Evolutionary conservation across 2,113 vertebrate species (phyloP), one percentile per base, ranked within the genome.

Genomic region (Onychostruthus taczanowskii): DNA sequence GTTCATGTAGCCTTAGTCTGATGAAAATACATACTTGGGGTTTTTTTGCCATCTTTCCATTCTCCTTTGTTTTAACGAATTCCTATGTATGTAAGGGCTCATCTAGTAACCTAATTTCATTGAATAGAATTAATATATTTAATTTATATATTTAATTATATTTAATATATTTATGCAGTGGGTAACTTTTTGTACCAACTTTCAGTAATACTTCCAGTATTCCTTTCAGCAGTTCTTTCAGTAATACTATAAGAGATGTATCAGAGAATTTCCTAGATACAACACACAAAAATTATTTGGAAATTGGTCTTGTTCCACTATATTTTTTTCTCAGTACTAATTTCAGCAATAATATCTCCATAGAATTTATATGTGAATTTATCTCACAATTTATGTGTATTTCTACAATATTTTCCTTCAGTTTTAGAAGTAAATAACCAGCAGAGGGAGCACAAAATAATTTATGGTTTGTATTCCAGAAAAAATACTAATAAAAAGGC

Each of bases 381-480:
- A 33, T 56, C 53, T 56, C 24, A 24, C n/a, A 87, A 35, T 64
- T 83, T 59, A 15, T 75, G 8, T 81, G 1, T 43, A 21, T 55
- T 83, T 70, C 22, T 88, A 9, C 58, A 68, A 17, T 22, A 35
- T 20, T 75, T 70, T 69, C 47, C 16, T 88, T 68, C 27, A 22
- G 35, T 80, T 93, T 56, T 66, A 85, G 70, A 84, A 94, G 55
- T 79, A 70, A 93, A 68, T 84, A 94, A 58, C 90, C 91, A 96
- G 85, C 83, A 94, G 94, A 92, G 95, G 96, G 93, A 94, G 87
- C 90, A 95, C 44, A 84, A 81, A 94, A 80, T 86, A 94, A 66
- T 75, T 92, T 84, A 41, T 84, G 21, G 39, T 53, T 87, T 77
- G 31, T 43, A 35, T 86, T 89, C 3, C 2, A 58, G 30, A 92